Conservation (phyloP, 1,140 invertebrate species). For the Achroia grisella region DNA sequence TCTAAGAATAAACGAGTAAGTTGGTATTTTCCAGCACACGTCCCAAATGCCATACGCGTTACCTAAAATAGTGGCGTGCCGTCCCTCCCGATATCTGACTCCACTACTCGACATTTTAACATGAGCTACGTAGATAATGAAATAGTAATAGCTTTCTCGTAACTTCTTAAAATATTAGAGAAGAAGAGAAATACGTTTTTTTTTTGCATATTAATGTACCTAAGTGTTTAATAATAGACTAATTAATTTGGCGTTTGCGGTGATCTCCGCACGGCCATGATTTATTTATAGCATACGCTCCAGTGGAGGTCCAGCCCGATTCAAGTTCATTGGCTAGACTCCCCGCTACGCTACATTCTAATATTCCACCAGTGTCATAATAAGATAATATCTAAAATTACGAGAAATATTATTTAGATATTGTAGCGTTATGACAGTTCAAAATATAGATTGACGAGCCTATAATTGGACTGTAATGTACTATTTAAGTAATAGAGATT, state of each 20-base stretch:
- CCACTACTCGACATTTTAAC: conserved; percentile 9
- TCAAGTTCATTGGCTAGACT: conserved; percentile 65
- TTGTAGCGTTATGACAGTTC: no score
- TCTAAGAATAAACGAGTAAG: conserved; percentile 50
- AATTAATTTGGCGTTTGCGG: no score
- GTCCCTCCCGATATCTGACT: conserved; percentile 39
- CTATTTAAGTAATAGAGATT: no score
- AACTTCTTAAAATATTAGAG: neutral
- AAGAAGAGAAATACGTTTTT: neutral
- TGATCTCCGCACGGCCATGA: no score
- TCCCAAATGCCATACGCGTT: conserved; percentile 56
- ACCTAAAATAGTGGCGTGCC: conserved; percentile 57
- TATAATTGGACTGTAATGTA: no score
- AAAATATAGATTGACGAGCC: no score
- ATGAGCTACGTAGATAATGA: neutral
- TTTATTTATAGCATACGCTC: neutral
- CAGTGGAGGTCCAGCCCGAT: conserved; percentile 50
- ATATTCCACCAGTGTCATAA: no score
- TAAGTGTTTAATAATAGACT: no score
- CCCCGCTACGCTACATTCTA: conserved; percentile 16
- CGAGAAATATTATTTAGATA: no score
- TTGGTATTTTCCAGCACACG: conserved; percentile 64
- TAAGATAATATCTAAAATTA: no score
- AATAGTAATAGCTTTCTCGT: neutral
- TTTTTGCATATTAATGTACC: no score